A percentile compares a stretch with the other conserved stretches of the same genome.
phyloP scores from a whole-genome alignment of 2,888 invertebrate genomes.

The Hirtodrosophila alboralis region DNA sequence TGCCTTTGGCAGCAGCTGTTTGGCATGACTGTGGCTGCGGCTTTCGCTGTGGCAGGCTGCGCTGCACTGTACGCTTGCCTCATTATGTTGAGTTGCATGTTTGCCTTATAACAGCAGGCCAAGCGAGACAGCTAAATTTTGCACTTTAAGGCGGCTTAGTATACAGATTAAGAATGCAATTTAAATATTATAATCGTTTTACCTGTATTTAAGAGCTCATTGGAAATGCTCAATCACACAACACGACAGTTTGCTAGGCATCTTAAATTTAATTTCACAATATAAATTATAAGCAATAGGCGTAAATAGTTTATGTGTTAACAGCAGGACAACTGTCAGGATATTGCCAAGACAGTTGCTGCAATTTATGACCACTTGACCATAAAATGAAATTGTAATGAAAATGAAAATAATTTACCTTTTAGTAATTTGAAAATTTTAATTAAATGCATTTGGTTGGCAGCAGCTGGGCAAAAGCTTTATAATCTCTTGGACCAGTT shows the following conservation, averaged over 20 bases:
- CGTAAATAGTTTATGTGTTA: slow-evolving; percentile 7
- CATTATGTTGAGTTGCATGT: slow-evolving; percentile 62
- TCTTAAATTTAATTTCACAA: slow-evolving; percentile 22
- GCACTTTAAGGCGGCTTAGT: slow-evolving; percentile 20
- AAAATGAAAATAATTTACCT: slow-evolving; percentile 59
- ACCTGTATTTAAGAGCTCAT: slow-evolving; percentile 8
- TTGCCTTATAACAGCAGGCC: slow-evolving; percentile 29
- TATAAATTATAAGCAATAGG: slow-evolving; percentile 27
- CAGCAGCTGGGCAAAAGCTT: slow-evolving; percentile 22
- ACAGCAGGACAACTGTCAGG: not conserved
- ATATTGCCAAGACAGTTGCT: slow-evolving; percentile 35
- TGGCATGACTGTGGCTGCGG: slow-evolving; percentile 52
- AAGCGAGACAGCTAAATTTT: slow-evolving; percentile 26
- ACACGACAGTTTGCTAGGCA: not conserved
- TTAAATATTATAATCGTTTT: slow-evolving; percentile 16
- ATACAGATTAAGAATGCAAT: slow-evolving; percentile 22
- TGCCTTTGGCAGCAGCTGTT: slow-evolving; percentile 62
- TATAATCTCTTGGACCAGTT: slow-evolving; percentile 29
- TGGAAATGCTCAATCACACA: slow-evolving; percentile 5
- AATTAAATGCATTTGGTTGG: slow-evolving; percentile 62
- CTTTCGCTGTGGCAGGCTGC: slow-evolving; percentile 28
- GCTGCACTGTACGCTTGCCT: slow-evolving; percentile 43
- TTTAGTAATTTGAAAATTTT: slow-evolving; percentile 69
- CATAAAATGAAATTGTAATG: slow-evolving; percentile 42
- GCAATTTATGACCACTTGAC: slow-evolving; percentile 42